Conservation (phyloP, 64 coral and sea anemone genomes). For the Dendronephthya gigantea region DNA sequence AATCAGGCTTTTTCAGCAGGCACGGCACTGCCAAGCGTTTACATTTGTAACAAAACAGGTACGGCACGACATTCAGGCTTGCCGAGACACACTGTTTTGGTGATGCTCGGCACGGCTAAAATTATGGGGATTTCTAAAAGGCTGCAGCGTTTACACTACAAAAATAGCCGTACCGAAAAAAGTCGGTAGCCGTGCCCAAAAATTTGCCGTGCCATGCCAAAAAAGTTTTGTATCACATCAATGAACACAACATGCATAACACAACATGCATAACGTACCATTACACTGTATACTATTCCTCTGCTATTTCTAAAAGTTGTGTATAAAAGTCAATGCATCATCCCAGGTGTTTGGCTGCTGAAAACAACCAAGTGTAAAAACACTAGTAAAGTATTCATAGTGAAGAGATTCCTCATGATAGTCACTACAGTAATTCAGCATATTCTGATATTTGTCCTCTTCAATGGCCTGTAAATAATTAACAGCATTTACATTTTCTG, state of each 20-base stretch:
- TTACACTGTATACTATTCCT: neutral
- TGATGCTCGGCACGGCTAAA: no score
- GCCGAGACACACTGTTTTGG: no score
- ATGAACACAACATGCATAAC: neutral
- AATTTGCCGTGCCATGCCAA: neutral
- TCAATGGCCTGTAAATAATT: neutral
- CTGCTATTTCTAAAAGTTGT: neutral
- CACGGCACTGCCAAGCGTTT: no score
- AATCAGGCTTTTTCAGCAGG: no score
- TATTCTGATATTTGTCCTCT: neutral
- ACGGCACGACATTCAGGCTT: no score
- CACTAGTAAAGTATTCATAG: neutral
- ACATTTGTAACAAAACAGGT: no score
- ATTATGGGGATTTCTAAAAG: no score
- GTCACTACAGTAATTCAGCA: neutral
- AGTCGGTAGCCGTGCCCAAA: no score
- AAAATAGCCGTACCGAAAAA: no score
- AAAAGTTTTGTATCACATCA: neutral
- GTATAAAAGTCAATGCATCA: neutral
- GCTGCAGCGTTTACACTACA: no score
- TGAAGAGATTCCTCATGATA: neutral
- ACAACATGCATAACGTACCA: neutral
- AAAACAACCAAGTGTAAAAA: neutral
- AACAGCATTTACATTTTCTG: neutral
- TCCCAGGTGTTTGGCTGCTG: neutral